These are phyloP conservation scores for Podarcis muralis DNA, from an alignment of 2,113 vertebrate genomes.

Conservation along the genomic window DNA sequence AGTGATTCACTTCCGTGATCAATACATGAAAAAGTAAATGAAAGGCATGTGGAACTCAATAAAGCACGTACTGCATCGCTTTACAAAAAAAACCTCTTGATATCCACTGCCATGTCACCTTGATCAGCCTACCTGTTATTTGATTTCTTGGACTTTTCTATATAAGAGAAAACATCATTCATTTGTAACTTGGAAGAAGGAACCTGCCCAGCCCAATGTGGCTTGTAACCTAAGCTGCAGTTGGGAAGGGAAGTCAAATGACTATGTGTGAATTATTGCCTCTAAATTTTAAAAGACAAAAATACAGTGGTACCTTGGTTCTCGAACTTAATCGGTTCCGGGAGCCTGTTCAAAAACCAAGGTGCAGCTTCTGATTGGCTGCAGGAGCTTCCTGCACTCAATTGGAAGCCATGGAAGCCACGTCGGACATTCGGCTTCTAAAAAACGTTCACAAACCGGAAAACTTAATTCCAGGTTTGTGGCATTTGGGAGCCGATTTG, in stretches of 20 bases:
- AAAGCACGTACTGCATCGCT: background rate
- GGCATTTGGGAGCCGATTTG: too few relatives aligned
- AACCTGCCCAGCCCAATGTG: background rate
- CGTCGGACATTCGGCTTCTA: too few relatives aligned
- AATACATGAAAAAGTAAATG: background rate
- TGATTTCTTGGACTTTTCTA: background rate
- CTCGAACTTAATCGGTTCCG: too few relatives aligned
- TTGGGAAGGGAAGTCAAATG: constrained; percentile 1
- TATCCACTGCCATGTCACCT: background rate
- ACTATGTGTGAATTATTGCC: background rate
- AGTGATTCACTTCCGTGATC: background rate
- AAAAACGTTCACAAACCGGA: too few relatives aligned
- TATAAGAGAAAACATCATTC: background rate
- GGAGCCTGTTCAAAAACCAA: too few relatives aligned
- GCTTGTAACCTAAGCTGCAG: constrained; percentile 8
- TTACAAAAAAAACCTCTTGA: too few relatives aligned
- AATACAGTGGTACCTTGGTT: background rate
- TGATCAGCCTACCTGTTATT: background rate
- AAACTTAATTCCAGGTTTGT: too few relatives aligned
- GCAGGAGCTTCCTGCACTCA: too few relatives aligned
- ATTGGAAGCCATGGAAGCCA: too few relatives aligned
- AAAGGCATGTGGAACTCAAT: background rate
- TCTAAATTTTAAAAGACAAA: background rate
- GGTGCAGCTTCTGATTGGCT: too few relatives aligned
- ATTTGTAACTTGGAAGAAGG: background rate